Evolutionary conservation across 2,113 vertebrate species (phyloP).

Genomic region (Odocoileus virginianus): DNA sequence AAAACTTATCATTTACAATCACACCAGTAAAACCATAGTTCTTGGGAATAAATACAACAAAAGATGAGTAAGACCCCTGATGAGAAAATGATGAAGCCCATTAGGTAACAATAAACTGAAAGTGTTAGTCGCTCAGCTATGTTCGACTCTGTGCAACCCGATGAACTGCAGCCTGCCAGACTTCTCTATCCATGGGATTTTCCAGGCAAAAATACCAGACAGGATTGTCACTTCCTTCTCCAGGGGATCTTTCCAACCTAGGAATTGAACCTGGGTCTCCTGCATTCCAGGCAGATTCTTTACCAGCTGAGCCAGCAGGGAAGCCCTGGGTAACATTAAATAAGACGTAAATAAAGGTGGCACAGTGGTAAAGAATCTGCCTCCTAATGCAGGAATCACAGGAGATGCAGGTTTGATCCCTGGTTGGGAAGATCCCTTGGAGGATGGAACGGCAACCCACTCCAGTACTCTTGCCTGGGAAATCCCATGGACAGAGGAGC

Average conservation of each 20-base stretch:
- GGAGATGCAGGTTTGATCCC: neutral
- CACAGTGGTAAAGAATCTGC: neutral
- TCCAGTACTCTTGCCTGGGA: neutral
- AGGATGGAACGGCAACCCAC: neutral
- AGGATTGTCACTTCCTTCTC: neutral
- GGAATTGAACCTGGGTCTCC: neutral
- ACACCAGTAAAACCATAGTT: rapidly evolving
- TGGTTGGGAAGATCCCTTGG: neutral
- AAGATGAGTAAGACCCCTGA: rapidly evolving
- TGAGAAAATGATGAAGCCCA: rapidly evolving
- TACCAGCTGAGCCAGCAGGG: neutral
- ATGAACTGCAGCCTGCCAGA: neutral
- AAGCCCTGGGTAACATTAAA: neutral
- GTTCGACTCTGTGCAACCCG: neutral
- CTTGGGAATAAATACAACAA: neutral
- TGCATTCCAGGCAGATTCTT: neutral
- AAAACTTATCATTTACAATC: neutral
- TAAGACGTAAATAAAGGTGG: neutral
- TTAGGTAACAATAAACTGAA: no score
- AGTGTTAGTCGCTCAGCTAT: neutral
- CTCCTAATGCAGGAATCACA: neutral
- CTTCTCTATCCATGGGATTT: neutral
- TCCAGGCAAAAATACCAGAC: neutral
- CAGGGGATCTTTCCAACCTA: neutral
- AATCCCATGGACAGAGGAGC: neutral